phyloP scores from a whole-genome alignment of 2,888 invertebrate genomes.

The Craniophora ligustri region DNA sequence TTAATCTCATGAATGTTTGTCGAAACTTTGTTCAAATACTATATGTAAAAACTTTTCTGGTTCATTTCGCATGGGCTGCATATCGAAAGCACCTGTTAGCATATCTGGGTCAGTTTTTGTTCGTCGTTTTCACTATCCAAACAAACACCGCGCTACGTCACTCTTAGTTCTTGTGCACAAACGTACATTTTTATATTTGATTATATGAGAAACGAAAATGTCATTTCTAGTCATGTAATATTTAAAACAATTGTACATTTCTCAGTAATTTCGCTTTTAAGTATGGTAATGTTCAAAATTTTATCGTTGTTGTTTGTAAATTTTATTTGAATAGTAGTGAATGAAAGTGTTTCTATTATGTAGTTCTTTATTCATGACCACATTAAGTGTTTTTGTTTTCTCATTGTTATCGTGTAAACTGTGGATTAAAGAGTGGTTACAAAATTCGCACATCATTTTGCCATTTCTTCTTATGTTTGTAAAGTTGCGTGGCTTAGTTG shows the following conservation, averaged over 20 bases:
- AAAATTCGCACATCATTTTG: slow-evolving; percentile 68
- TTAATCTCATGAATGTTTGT: slow-evolving; percentile 9
- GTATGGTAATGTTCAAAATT: slow-evolving; percentile 52
- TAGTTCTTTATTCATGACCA: slow-evolving; percentile 43
- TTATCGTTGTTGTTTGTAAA: slow-evolving; percentile 50
- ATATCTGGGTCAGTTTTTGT: slow-evolving; percentile 80
- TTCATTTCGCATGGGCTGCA: slow-evolving; percentile 66
- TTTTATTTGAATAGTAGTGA: slow-evolving; percentile 47
- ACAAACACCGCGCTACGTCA: slow-evolving; percentile 64
- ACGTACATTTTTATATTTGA: slow-evolving; percentile 60
- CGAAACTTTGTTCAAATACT: slow-evolving; percentile 52
- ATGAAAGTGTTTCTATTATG: slow-evolving; percentile 56
- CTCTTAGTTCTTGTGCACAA: slow-evolving; percentile 51
- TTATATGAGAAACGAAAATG: slow-evolving; percentile 60
- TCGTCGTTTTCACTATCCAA: slow-evolving; percentile 77
- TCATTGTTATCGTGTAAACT: slow-evolving; percentile 52
- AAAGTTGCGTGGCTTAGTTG: slow-evolving; percentile 79
- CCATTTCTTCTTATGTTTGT: slow-evolving; percentile 69
- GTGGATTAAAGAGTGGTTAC: slow-evolving; percentile 55
- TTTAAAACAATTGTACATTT: slow-evolving; percentile 52
- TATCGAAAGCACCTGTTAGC: slow-evolving; percentile 72
- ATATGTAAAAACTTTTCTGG: slow-evolving; percentile 68
- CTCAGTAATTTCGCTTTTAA: slow-evolving; percentile 54
- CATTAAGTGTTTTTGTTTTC: slow-evolving; percentile 34
- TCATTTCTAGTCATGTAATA: slow-evolving; percentile 48